phyloP scores from a whole-genome alignment of 2,888 invertebrate species.

The Drosophila kambysellisi region DNA sequence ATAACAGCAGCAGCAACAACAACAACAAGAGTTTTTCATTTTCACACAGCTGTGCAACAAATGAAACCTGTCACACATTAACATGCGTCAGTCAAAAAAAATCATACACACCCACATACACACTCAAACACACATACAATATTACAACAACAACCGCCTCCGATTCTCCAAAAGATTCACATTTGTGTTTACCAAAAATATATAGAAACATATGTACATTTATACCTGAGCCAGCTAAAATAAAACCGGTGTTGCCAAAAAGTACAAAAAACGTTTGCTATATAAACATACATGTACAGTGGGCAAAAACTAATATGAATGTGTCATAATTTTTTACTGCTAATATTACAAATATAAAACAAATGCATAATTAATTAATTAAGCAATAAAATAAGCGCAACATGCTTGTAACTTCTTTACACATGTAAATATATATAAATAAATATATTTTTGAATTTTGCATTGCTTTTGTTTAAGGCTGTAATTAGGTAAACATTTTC shows the following conservation, averaged over 20 bases:
- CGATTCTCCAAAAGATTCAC: slow-evolving; percentile 44
- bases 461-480: neutral
- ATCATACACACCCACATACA: slow-evolving; percentile 30
- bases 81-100: slow-evolving; percentile 43
- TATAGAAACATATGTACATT: neutral
- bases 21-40: slow-evolving; percentile 17
- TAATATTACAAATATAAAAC: neutral
- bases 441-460: neutral
- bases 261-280: slow-evolving; percentile 27
- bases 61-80: slow-evolving; percentile 69
- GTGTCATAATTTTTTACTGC: neutral
- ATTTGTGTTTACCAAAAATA: slow-evolving; percentile 29
- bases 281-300: slow-evolving; percentile 39
- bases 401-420: neutral
- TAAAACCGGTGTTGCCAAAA: slow-evolving; percentile 61
- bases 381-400: neutral
- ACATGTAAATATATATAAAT: neutral
- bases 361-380: neutral
- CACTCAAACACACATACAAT: slow-evolving; percentile 21
- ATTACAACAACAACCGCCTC: slow-evolving; percentile 7
- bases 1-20: slow-evolving; percentile 3
- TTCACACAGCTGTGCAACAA: slow-evolving; percentile 65
- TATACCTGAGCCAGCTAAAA: slow-evolving; percentile 29
- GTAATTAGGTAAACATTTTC: neutral
- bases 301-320: neutral